phyloP scores from a whole-genome alignment of 2,113 vertebrate genomes.

The Alligator sinensis region DNA sequence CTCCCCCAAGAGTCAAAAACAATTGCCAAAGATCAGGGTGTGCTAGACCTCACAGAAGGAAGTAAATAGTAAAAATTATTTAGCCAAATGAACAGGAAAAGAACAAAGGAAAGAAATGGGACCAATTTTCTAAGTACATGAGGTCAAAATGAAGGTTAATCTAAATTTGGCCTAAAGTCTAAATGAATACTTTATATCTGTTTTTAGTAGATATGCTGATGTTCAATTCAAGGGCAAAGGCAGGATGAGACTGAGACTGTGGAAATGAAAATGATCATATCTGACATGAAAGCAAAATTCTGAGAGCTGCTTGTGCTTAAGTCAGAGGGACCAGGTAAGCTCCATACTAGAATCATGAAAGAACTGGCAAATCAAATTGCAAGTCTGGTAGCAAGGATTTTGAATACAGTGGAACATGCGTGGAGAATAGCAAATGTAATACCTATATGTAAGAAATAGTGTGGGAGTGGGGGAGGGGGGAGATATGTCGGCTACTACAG shows the following conservation, averaged over 20 bases:
- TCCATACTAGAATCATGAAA: not conserved
- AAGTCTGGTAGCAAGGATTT: not conserved
- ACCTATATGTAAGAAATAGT: too few species aligned
- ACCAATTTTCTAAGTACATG: not conserved
- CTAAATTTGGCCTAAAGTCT: not conserved
- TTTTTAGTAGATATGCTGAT: fast-evolving
- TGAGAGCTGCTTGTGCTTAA: not conserved
- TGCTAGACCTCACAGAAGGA: too few species aligned
- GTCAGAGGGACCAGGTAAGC: not conserved
- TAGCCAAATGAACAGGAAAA: not conserved
- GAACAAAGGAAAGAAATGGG: not conserved
- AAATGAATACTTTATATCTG: not conserved
- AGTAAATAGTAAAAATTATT: not conserved
- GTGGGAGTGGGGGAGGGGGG: too few species aligned
- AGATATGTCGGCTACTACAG: too few species aligned
- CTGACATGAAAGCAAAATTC: not conserved
- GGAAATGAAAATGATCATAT: not conserved
- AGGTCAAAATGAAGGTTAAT: not conserved
- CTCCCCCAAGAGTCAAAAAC: too few species aligned
- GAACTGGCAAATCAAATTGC: not conserved
- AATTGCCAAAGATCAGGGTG: too few species aligned
- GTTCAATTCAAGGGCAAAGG: not conserved
- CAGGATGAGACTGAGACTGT: not conserved
- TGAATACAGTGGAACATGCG: not conserved
- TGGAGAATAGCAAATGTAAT: too few species aligned